Evolutionary conservation across 2,888 invertebrate species (phyloP).

Genomic region (Charanyca ferruginea): DNA sequence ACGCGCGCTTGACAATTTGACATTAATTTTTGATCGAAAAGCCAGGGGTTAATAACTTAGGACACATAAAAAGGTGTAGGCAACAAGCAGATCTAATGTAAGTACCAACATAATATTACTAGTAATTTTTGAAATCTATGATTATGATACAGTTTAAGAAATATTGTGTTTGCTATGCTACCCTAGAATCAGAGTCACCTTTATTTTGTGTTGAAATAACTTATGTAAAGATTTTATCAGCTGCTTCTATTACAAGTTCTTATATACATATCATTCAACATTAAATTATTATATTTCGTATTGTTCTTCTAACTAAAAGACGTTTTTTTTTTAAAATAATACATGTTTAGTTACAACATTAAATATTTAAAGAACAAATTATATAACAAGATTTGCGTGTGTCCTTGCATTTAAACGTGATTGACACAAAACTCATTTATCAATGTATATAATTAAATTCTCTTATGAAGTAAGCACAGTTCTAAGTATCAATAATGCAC

Average conservation of each 20-base stretch:
- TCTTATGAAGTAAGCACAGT: constrained; percentile 26
- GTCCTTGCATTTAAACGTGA: constrained; percentile 5
- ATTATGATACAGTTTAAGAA: no score
- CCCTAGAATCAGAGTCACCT: constrained; percentile 2
- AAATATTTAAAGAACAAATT: constrained; percentile 6
- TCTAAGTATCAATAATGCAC: constrained; percentile 30
- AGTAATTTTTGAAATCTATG: not conserved
- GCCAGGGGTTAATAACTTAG: not conserved
- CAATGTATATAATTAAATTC: not conserved
- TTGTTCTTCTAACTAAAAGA: constrained; percentile 31
- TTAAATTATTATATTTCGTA: constrained; percentile 33
- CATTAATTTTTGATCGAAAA: not conserved
- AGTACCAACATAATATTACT: constrained; percentile 20
- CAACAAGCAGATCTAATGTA: not conserved
- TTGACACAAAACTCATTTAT: constrained; percentile 17
- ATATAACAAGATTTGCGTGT: constrained; percentile 6
- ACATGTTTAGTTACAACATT: constrained; percentile 55
- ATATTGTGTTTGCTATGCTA: not conserved
- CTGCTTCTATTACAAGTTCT: constrained; percentile 51
- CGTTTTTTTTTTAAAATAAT: constrained; percentile 28
- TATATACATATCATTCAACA: constrained; percentile 56
- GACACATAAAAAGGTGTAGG: constrained; percentile 22
- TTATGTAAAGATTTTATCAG: constrained; percentile 30
- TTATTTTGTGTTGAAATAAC: constrained; percentile 25
- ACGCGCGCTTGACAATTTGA: no score